Evolutionary conservation across 2,113 vertebrate species (phyloP), one percentile per base, ranked within the genome.

Genomic region (Rhombomys opimus): DNA sequence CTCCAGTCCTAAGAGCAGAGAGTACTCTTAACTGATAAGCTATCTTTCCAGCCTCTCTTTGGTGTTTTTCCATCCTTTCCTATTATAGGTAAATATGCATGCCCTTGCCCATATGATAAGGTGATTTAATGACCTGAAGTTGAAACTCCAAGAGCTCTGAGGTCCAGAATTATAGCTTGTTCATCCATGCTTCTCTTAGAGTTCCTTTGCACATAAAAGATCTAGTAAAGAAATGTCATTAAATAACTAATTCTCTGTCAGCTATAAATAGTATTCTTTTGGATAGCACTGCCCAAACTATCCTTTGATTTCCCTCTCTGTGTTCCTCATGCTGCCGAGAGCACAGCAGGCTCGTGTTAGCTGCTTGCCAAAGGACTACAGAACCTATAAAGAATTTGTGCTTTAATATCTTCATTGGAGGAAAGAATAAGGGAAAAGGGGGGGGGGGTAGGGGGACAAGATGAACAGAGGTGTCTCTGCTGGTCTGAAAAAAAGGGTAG

Each of bases 401-500:
- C 4, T 38, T 89, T 25, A 30, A 67, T 50, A 59, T 96, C 20
- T 94, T 87, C 73, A 30, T 3, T 65, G 82, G 86, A 84, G 17
- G 70, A 88, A 95, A 72, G 41, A 81, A 30, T 38, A 90, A 41
- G 14, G 35, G 81, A 22, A 38, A 1, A 9, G 25, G 46, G 30
- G 14, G n/a, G 63, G n/a, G 15, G n/a, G 27, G n/a, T 32, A 22
- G 25, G 57, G 12, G 23, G 20, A 95, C 46, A 46, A 46, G 75
- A 72, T 25, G 78, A 35, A 76, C 65, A 94, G 81, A 78, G 50
- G 10, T 1, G 0, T 23, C 13, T 67, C 46, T 86, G 82, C 77
- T 95, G 46, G 50, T 72, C 72, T 75, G 89, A 78, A 95, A 57
- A 90, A 78, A 93, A 77, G 75, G 22, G 35, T 10, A 57, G 84